phyloP scores from a whole-genome alignment of 2,113 vertebrate species.

The Chamaetylas fuelleborni region DNA sequence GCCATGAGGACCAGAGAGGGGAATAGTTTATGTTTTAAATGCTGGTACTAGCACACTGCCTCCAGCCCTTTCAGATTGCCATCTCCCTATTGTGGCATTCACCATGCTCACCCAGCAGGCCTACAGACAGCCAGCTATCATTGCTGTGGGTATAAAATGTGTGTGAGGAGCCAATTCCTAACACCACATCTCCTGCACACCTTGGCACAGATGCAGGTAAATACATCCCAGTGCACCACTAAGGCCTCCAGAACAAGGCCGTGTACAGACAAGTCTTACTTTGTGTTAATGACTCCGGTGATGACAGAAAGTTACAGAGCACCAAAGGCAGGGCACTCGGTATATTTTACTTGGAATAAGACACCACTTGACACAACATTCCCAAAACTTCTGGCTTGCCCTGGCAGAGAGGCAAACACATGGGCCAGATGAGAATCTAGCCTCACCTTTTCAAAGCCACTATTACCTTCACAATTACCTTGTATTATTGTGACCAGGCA shows the following conservation, averaged over 20 bases:
- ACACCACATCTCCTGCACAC: background rate
- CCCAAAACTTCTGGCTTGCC: background rate
- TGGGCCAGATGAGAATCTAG: background rate
- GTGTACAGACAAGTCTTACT: slow-evolving; percentile 29
- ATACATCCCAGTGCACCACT: background rate
- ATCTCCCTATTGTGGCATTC: background rate
- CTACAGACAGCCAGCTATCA: background rate
- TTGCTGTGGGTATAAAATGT: background rate
- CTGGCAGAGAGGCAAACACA: background rate
- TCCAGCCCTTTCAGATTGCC: background rate
- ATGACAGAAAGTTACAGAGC: slow-evolving; percentile 48
- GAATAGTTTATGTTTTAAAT: background rate
- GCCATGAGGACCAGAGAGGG: background rate
- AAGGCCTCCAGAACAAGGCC: background rate
- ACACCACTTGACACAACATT: background rate
- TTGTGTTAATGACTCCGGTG: slow-evolving; percentile 23
- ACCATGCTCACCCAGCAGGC: background rate
- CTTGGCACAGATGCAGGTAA: background rate
- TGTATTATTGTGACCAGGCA: slow-evolving; percentile 9
- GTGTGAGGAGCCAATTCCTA: background rate
- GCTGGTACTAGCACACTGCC: background rate
- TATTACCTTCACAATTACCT: slow-evolving; percentile 10
- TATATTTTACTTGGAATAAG: slow-evolving; percentile 58
- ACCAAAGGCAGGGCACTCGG: background rate
- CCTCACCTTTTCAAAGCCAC: slow-evolving; percentile 37